Evolutionary conservation across 2,113 vertebrate species (phyloP).

Genomic region (Neolamprologus sp.): DNA sequence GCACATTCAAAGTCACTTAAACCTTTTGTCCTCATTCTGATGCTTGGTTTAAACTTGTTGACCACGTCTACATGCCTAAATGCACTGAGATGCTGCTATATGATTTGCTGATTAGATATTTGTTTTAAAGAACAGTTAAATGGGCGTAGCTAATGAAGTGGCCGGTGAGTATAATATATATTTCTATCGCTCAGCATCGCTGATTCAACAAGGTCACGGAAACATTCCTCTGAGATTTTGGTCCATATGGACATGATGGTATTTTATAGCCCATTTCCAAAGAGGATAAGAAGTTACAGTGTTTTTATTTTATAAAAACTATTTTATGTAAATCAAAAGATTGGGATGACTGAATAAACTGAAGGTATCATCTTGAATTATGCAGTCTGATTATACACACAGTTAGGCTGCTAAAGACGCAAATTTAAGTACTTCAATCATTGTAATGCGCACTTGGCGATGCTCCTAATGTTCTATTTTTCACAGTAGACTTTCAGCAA

Average conservation of each 20-base stretch:
- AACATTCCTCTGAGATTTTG: background rate
- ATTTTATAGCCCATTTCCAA: background rate
- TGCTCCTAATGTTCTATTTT: background rate
- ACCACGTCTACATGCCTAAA: background rate
- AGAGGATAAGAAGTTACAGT: background rate
- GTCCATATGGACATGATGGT: background rate
- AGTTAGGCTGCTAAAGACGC: background rate
- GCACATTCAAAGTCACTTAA: background rate
- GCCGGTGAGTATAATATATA: background rate
- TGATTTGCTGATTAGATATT: background rate
- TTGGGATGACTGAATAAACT: background rate
- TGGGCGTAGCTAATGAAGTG: background rate
- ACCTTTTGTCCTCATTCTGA: background rate
- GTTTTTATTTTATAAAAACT: background rate
- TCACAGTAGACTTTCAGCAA: background rate
- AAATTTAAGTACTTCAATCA: background rate
- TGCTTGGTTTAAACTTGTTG: background rate
- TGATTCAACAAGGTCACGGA: background rate
- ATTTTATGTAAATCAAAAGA: background rate
- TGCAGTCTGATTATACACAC: background rate
- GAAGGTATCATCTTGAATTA: background rate
- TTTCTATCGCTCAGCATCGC: background rate
- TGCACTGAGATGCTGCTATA: background rate
- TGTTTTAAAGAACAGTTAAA: background rate
- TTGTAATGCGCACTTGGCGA: background rate